phyloP scores from a whole-genome alignment of 2,113 vertebrate species.

The Calidris pugnax region DNA sequence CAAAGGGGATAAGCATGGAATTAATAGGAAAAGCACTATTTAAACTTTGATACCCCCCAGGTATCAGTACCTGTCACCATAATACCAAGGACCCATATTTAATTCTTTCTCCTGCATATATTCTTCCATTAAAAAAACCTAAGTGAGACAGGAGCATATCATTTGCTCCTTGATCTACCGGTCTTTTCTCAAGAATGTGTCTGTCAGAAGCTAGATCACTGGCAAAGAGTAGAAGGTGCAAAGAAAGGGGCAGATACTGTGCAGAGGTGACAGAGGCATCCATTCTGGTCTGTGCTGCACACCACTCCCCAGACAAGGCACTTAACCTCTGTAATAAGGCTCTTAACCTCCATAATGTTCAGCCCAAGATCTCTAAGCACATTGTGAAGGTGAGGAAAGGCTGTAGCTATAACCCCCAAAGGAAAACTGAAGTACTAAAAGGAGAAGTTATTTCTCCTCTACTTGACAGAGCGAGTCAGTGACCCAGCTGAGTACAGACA shows the following conservation, averaged over 20 bases:
- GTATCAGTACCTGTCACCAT: background rate
- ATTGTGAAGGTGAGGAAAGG: background rate
- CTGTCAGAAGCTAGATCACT: background rate
- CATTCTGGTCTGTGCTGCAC: background rate
- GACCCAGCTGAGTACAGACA: background rate
- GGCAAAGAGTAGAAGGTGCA: background rate
- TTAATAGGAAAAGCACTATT: background rate
- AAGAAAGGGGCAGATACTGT: background rate
- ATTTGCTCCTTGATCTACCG: background rate
- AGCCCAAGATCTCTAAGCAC: background rate
- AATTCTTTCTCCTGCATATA: background rate
- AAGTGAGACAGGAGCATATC: background rate
- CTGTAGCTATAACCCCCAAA: background rate
- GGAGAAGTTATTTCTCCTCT: background rate
- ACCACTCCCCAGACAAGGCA: background rate
- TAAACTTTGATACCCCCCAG: background rate
- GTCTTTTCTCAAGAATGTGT: background rate
- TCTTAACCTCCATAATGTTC: background rate
- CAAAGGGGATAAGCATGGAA: background rate
- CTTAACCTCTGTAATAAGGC: background rate
- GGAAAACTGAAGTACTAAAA: background rate
- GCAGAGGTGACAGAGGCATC: slow-evolving; percentile 14
- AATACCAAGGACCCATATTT: background rate
- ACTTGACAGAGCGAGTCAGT: accelerated
- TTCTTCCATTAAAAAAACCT: background rate